These are phyloP conservation scores for Berghia stephanieae DNA, from an alignment of 1,140 invertebrate species.

Conservation along the genomic window DNA sequence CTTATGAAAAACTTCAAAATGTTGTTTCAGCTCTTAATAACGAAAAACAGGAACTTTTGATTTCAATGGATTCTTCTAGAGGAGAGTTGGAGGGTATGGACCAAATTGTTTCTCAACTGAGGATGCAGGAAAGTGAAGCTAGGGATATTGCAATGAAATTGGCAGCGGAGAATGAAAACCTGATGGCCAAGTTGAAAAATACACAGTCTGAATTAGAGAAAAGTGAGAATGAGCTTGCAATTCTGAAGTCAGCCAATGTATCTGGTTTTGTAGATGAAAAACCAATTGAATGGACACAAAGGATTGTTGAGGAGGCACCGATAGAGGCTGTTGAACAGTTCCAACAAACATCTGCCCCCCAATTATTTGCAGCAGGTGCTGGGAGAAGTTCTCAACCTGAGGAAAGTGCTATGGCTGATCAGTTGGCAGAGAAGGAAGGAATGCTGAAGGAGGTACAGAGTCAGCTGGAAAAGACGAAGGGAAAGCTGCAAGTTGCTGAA, in stretches of 20 bases:
- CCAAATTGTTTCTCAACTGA: constrained; percentile 31
- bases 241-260: no score
- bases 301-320: no score
- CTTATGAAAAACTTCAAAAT: constrained; percentile 26
- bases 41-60: constrained; percentile 37
- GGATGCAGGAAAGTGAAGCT: no score
- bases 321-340: background rate
- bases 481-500: constrained; percentile 45
- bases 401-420: constrained; percentile 24
- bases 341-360: background rate
- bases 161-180: no score
- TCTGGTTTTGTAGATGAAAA: no score
- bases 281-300: no score
- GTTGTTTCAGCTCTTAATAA: constrained; percentile 13
- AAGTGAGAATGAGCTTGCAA: no score
- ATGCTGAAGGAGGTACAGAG: constrained; percentile 22
- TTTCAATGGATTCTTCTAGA: constrained; percentile 25
- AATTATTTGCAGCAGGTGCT: constrained; percentile 19
- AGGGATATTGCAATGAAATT: no score
- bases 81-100: constrained; percentile 40
- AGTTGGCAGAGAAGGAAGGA: constrained; percentile 30
- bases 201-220: no score
- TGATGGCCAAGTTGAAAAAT: no score
- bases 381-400: no score
- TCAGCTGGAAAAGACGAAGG: constrained; percentile 47